Evolutionary conservation across 2,888 invertebrate genomes (phyloP), one percentile per base, ranked within the genome.

Genomic region (Harpalus rufipes): DNA sequence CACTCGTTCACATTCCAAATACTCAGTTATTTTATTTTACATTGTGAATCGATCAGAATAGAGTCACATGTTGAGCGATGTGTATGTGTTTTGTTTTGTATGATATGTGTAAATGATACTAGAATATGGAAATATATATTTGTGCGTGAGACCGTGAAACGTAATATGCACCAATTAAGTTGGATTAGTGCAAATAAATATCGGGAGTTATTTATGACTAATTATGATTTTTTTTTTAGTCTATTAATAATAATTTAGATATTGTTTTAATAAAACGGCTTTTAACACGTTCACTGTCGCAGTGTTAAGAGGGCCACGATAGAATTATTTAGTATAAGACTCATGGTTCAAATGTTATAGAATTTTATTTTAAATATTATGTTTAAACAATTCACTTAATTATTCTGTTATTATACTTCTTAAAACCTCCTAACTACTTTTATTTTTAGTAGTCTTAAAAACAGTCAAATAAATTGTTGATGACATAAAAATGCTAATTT

Each of bases 71-170:
- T 83, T 76, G 74, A 83, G 51, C 41, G 18, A 61, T 81, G 32
- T 32, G 3, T 32, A 32, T 32, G 32, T 6, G 32, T 32, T 32
- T 32, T 32, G 32, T 32, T 21, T 21, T 21, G 44, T 81, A 72
- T 83, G 83, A 83, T 83, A 83, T 83, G 83, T 83, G 83, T 21
- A 83, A 61, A 14, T 81, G 81, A 81, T 81, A 41, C 16, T 61
- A 61, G 18, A 32, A 21, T 63, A 81, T 74, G 72, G 72, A 18
- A 74, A 74, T 51, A 44, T 72, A 41, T 74, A 78, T 25, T 78
- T 78, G 78, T 78, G 58, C 58, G 78, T 58, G 78, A n/a, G 12
- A 44, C 32, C 32, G 32, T 32, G 32, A 44, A 25, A 7, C 12
- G 16, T 18, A 58, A 78, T 58, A 56, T 25, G 12, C 4, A 12